Conservation (phyloP, 2,113 vertebrate genomes). For the Crotalus viridis region DNA sequence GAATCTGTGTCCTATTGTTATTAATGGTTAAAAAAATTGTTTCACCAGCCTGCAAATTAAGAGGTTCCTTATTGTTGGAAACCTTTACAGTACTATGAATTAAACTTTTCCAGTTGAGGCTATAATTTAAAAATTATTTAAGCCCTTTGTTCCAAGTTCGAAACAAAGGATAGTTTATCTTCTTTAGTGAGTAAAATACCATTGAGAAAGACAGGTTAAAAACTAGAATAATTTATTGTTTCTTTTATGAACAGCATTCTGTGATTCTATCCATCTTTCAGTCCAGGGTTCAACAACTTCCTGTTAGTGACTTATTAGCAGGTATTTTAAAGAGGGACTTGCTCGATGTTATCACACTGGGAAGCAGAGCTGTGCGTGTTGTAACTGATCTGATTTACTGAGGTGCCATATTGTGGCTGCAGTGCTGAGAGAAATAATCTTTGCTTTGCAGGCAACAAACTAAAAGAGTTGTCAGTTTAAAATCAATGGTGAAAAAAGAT, state of each 20-base stretch:
- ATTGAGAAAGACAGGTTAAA: background rate
- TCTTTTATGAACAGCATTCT: conserved; percentile 12
- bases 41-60: background rate
- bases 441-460: conserved; percentile 21
- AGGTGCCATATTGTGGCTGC: background rate
- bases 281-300: conserved; percentile 31
- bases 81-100: background rate
- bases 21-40: background rate
- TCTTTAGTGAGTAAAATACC: conserved; percentile 27
- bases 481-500: conserved; percentile 44
- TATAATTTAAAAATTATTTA: conserved; percentile 33
- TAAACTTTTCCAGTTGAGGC: conserved; percentile 25
- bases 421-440: conserved; percentile 34
- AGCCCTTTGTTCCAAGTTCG: conserved; percentile 11
- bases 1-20: background rate
- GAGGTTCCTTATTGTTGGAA: background rate
- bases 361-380: background rate
- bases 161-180: conserved; percentile 43
- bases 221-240: background rate
- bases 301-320: conserved; percentile 39
- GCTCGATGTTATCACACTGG: conserved; percentile 42
- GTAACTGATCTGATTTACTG: background rate
- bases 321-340: conserved; percentile 45
- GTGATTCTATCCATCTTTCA: conserved; percentile 5
- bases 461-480: conserved; percentile 44